Conservation (phyloP, 1,140 invertebrate genomes). For the Apis cerana region DNA sequence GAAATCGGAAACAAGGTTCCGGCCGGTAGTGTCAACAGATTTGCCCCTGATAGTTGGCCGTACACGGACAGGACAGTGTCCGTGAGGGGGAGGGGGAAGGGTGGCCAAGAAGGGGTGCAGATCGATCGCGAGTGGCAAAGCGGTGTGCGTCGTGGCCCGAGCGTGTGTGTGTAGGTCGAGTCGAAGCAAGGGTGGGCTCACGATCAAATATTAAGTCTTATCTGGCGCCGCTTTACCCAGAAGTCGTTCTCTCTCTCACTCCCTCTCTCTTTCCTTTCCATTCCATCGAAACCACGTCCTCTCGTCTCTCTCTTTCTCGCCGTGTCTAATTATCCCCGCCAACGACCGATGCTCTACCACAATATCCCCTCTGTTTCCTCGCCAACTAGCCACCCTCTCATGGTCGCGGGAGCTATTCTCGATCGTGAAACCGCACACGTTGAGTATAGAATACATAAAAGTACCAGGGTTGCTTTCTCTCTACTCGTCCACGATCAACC, state of each 20-base stretch:
- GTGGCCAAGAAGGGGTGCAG: conserved; percentile 39
- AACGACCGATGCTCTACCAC: conserved; percentile 46
- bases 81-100: background rate
- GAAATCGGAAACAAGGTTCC: conserved; percentile 68
- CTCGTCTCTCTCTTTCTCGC: conserved; percentile 59
- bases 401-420: conserved; percentile 40
- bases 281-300: background rate
- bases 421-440: conserved; percentile 62
- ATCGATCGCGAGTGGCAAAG: conserved; percentile 62
- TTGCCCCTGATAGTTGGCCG: conserved; percentile 66
- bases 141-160: conserved; percentile 15
- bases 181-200: conserved; percentile 73
- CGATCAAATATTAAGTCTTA: conserved; percentile 81
- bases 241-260: conserved; percentile 55
- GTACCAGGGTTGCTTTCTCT: conserved; percentile 44
- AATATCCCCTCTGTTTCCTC: conserved; percentile 33
- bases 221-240: conserved; percentile 78
- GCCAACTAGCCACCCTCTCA: background rate
- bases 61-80: conserved; percentile 17
- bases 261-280: conserved; percentile 33
- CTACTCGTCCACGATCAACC: conserved; percentile 37
- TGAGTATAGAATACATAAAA: conserved; percentile 64
- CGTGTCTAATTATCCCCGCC: conserved; percentile 75
- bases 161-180: conserved; percentile 43
- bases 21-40: conserved; percentile 73